These are phyloP conservation scores for Epirrhoe alternata DNA, from an alignment of 2,888 invertebrate species.

Conservation along the genomic window DNA sequence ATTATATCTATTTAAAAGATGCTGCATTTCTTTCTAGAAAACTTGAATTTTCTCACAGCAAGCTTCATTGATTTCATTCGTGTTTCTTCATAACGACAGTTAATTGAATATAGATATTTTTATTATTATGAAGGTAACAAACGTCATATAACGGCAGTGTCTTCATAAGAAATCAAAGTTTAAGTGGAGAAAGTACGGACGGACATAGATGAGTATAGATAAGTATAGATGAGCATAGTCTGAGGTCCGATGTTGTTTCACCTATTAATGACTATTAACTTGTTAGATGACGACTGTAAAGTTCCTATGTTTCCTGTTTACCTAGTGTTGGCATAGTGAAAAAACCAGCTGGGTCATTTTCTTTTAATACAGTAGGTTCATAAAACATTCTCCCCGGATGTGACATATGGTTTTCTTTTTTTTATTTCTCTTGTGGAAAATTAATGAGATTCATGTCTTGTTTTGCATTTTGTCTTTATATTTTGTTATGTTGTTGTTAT, in stretches of 20 bases:
- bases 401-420: too few species aligned
- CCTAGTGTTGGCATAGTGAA: neutral
- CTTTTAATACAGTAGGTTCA: neutral
- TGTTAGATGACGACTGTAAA: slow-evolving; percentile 58
- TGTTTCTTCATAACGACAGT: too few species aligned
- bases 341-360: neutral
- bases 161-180: slow-evolving; percentile 4
- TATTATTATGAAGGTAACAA: neutral
- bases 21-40: too few species aligned
- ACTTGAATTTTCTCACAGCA: too few species aligned
- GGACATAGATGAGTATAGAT: slow-evolving; percentile 32
- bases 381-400: too few species aligned
- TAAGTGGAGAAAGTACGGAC: slow-evolving; percentile 51
- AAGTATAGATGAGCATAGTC: slow-evolving; percentile 17
- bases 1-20: too few species aligned
- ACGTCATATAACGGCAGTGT: neutral
- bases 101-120: too few species aligned
- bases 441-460: too few species aligned
- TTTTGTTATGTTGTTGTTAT: too few species aligned
- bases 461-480: too few species aligned
- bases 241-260: slow-evolving; percentile 61
- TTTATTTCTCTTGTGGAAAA: too few species aligned
- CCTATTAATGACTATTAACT: slow-evolving; percentile 76
- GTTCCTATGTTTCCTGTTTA: slow-evolving; percentile 65
- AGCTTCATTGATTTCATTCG: too few species aligned